Evolutionary conservation across 2,113 vertebrate genomes (phyloP), one percentile per base, ranked within the genome.

Genomic region (Perognathus longimembris): DNA sequence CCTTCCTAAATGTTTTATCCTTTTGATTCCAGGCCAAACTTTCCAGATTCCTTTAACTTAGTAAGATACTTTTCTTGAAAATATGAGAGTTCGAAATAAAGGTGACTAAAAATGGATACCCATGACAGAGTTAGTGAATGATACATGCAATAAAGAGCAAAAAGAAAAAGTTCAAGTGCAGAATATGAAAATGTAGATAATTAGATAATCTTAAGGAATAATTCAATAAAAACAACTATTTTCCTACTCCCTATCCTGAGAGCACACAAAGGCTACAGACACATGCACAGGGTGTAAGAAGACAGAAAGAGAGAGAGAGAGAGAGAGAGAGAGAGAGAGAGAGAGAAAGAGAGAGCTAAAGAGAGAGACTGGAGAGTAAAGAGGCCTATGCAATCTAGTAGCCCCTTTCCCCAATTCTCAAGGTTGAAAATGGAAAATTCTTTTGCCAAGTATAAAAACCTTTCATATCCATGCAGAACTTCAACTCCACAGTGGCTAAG

Each of bases 1-100:
- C 75, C 32, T 78, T 86, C 34, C 50, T 66, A 70, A 85, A 66
- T 75, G 4, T 42, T 90, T 77, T 93, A 67, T 7, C 85, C 9
- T 34, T 34, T 59, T 85, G 59, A 45, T 59, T 81, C 28, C 30
- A 75, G 70, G 38, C 21, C 90, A 64, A 71, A 61, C 14, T 74
- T 90, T 90, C 10, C 66, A 45, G 79, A 92, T 69, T 67, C 63
- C 93, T 88, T 83, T 54, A 88, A 85, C 82, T 38, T 24, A 83
- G 38, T 74, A 75, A 76, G 69, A 83, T 45, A 24, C 7, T 88
- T 83, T 89, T 85, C 63, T 80, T 94, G 94, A 15, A 85, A 77
- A 70, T 36, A 66, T 36, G 70, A 90, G 66, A 45, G 54, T 92
- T 92, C 42, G 73, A 90, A 85, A 88, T 74, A 88, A 85, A 78